Base-by-base conservation (phyloP, 2,797 vertebrate species). In the Bradypodion pumilum region DNA sequence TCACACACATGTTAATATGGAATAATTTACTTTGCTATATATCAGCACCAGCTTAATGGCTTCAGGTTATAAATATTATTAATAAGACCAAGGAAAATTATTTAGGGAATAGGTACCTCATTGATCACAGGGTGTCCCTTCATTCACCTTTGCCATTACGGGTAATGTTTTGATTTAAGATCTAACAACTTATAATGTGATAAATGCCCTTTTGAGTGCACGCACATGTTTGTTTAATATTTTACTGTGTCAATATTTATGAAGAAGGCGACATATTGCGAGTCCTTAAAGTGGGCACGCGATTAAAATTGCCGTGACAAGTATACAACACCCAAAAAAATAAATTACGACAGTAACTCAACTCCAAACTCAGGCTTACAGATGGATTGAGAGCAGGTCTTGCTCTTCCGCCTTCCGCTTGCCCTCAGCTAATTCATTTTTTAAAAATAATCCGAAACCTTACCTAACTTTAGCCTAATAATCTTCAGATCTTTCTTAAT, bases 11-110 rank as follows among this genome's bases (percentile, higher is more conserved):
- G 90, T 93, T 94, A 96, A 95, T 94, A 80, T 52, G 82, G 90
- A 94, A 95, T 94, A 93, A 96, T 94, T 94, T 88, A 95, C 93
- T 75, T 76, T 88, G 89, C 92, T 89, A 95, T 96, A 92, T 90
- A 96, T 97, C 95, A 96, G 91, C 90, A 86, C 83, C 86, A 88
- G 93, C 95, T 95, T 96, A 97, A 97, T 92, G 91, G 92, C 86
- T 92, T 68, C 81, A 69, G 87, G 95, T 93, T 95, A 97, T 97
- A 97, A 97, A 97, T 96, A 95, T 95, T 92, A 95, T 93, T 95
- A 95, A 96, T 95, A 93, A 91, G 93, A 88, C 82, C 86, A 93
- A 92, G 74, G 80, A 94, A 94, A 92, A 91, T 95, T 95, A 91
- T 94, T 89, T 92, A 91, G 81, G 89, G 81, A 94, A 93, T 93